Percentiles rank a stretch among this genome's conserved stretches.
Conservation (phyloP, 2,888 invertebrate genomes). For the Erebia palarica region DNA sequence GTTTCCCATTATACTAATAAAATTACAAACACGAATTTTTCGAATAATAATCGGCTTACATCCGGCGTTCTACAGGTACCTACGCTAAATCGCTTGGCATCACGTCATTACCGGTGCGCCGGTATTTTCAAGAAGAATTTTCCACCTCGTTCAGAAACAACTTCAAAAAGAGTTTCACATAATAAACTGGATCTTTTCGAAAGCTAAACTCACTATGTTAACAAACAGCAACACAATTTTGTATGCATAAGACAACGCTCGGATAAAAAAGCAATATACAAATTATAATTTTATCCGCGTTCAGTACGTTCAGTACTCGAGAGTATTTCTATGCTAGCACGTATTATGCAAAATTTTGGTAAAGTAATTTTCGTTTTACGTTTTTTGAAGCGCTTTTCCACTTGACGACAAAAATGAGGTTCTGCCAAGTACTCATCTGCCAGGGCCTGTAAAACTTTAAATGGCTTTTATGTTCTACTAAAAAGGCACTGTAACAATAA, state of each 20-base stretch:
- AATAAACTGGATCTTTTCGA: too few relatives aligned
- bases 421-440: neutral
- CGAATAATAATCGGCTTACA: too few relatives aligned
- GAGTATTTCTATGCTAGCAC: slow-evolving; percentile 10
- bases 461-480: neutral
- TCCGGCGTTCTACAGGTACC: too few relatives aligned
- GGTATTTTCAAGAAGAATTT: too few relatives aligned
- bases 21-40: too few relatives aligned
- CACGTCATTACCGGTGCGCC: too few relatives aligned
- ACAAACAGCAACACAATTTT: neutral
- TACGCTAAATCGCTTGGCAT: too few relatives aligned
- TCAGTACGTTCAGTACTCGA: too few relatives aligned
- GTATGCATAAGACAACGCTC: slow-evolving; percentile 11
- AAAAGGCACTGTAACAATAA: neutral
- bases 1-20: too few relatives aligned
- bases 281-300: slow-evolving; percentile 14
- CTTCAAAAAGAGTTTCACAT: too few relatives aligned
- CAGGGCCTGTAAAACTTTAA: neutral
- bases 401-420: neutral
- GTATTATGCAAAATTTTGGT: slow-evolving; percentile 5
- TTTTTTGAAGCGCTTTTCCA: slow-evolving; percentile 5
- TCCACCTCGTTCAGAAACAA: too few relatives aligned
- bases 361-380: slow-evolving; percentile 12
- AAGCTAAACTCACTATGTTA: neutral
- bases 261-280: slow-evolving; percentile 14